Base-by-base conservation (phyloP, 2,888 invertebrate species). In the Marronus borbonicus region DNA sequence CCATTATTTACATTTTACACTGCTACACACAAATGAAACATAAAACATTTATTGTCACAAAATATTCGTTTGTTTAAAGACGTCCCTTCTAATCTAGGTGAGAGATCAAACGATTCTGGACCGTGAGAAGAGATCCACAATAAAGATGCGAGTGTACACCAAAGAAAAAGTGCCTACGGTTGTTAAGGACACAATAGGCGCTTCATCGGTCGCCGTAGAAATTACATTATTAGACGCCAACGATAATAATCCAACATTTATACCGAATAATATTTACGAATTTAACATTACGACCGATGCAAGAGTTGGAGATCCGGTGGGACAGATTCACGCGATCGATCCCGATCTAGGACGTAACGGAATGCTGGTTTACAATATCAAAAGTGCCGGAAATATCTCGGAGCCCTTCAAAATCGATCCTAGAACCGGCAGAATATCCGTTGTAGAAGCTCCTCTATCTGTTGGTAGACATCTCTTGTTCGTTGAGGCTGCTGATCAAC, bases 191-290 rank as follows among this genome's bases (percentile, higher is more conserved):
- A 39, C 72, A 49, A 90, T 89, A 79, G 87, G 86, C 0, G 86
- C 88, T 17, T 91, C 91, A 64, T 90, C 90, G 31, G 96, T 96
- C 0, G 92, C 92, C 58, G 94, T 97, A 0, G 95, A 96, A 89
- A 94, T 97, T 0, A 94, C 94, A 0, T 88, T 97, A 36, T 89
- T 95, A 0, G 97, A 98, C 86, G 95, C 97, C 17, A 98, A 98
- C 86, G 97, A 98, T 86, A 97, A 97, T 84, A 95, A 95, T 83
- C 97, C 98, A 0, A 93, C 93, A 36, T 97, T 97, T 85, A 91
- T 95, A 31, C 95, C 96, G 3, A 94, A 93, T 77, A 96, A 96
- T 87, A 89, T 96, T 4, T 97, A 96, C 84, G 94, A 95, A 84
- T 95, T 97, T 84, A 91, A 95, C 0, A 86, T 88, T 0, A 92